Evolutionary conservation across 2,888 invertebrate species (phyloP).

Genomic region (Pandemis heparana): DNA sequence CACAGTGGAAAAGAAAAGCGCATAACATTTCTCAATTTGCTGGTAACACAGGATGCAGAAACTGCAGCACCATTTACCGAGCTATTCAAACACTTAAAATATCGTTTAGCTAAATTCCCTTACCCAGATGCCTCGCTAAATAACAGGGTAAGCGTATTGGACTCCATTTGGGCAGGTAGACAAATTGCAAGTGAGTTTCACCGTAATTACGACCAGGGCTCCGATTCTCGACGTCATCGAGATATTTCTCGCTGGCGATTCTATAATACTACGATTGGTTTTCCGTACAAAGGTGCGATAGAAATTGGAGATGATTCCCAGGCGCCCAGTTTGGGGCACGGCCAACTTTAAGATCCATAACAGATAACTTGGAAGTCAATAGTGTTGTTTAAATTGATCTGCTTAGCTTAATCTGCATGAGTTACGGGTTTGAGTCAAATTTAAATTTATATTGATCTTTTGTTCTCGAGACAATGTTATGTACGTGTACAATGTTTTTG

Average conservation of each 20-base stretch:
- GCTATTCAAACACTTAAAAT: constrained; percentile 31
- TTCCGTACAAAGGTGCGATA: neutral
- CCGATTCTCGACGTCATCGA: neutral
- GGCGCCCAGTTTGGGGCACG: constrained; percentile 28
- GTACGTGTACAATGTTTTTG: too few species aligned
- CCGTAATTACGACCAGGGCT: constrained; percentile 18
- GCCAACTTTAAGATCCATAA: constrained; percentile 28
- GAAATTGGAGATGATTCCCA: neutral
- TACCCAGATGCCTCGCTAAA: constrained; percentile 21
- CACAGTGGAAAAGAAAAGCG: neutral
- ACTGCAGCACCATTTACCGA: constrained; percentile 1
- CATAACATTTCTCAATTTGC: neutral
- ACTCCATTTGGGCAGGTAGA: constrained; percentile 40
- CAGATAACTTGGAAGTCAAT: constrained; percentile 13
- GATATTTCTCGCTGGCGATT: neutral
- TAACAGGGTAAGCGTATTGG: constrained; percentile 34
- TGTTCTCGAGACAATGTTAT: neutral
- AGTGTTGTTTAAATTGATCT: constrained; percentile 20
- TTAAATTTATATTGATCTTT: neutral
- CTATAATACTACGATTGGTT: neutral
- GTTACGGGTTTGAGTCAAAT: neutral
- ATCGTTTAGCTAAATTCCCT: constrained; percentile 24
- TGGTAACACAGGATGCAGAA: neutral
- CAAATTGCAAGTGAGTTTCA: constrained; percentile 32
- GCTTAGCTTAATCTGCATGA: neutral